Base-by-base conservation (phyloP, 1,140 invertebrate species). In the Anastrepha obliqua region DNA sequence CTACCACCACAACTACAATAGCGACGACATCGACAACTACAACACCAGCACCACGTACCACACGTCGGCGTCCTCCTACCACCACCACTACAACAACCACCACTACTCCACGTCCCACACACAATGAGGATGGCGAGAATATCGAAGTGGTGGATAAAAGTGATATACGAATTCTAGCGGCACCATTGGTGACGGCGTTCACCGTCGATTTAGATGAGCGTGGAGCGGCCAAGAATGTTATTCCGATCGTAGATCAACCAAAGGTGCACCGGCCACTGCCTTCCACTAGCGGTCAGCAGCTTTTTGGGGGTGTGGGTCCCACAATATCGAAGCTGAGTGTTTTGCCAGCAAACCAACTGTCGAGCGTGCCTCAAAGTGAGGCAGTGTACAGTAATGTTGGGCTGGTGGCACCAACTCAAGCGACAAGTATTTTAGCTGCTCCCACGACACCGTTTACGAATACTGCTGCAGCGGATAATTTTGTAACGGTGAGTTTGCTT, bases 141-240 rank as follows among this genome's bases (percentile, higher is more conserved):
- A 95, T 95, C 85, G 95, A 95, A 90, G 93, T 95, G 89, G 95
- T 95, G 2, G 94, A 95, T 90, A 95, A 95, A 90, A 95, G 95
- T 89, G 96, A 96, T 87, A 96, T 97, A 13, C 96, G 97, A 90
- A 97, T 97, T 78, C 96, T 96, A 90, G 95, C 96, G 89, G 96
- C 97, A 6, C 96, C 97, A 0, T 90, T 97, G 55, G 96, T 97
- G 1, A 96, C 96, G 1, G 97, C 97, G 0, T 97, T 97, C 89
- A 97, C 97, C 0, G 96, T 97, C 2, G 96, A 97, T 89, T 96
- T 97, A 91, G 97, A 97, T 90, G 96, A 96, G 85, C 94, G 94
- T 51, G 97, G 97, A 1, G 90, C 96, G 20, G 96, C 97, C 0
- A 96, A 96, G 88, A 96, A 95, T 90, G 96, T 97, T 2, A 96